Conservation (phyloP, 1,140 invertebrate genomes). For the Heterodera carotae region DNA sequence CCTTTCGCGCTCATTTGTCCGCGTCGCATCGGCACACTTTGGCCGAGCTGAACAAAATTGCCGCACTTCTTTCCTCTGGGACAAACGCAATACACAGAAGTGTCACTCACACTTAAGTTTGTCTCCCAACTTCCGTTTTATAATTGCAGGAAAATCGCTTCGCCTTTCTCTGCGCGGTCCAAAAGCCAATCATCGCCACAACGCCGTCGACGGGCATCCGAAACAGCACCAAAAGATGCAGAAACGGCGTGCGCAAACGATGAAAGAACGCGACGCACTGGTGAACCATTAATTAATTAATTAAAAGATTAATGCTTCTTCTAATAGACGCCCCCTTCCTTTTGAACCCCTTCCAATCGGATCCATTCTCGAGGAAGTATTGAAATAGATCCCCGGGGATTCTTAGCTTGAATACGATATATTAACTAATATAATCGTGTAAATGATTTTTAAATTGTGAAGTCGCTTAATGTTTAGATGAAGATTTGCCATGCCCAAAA, state of each 20-base stretch:
- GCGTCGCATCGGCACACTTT: slow-evolving; percentile 13
- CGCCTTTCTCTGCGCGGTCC: slow-evolving; percentile 11
- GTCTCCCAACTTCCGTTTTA: slow-evolving; percentile 8
- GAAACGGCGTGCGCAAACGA: slow-evolving; percentile 32
- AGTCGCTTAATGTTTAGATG: no score
- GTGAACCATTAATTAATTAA: no score
- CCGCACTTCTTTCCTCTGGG: slow-evolving; percentile 19
- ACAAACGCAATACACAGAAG: slow-evolving; percentile 9
- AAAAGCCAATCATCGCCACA: not conserved
- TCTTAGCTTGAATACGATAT: no score
- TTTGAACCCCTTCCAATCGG: no score
- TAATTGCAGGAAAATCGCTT: slow-evolving; percentile 29
- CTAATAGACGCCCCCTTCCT: no score
- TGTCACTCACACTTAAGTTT: not conserved
- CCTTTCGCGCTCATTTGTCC: slow-evolving; percentile 24
- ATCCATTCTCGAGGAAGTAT: no score
- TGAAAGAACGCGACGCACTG: slow-evolving; percentile 43
- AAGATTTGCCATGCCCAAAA: slow-evolving; percentile 34
- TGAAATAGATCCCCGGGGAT: no score
- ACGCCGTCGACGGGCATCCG: slow-evolving; percentile 4
- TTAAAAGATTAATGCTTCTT: no score
- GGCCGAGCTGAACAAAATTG: slow-evolving; percentile 26
- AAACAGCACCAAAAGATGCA: not conserved
- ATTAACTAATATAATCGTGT: not conserved
- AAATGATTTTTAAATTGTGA: not conserved